Conservation (phyloP, 2,797 vertebrate species). For the Micrastur ruficollis region DNA sequence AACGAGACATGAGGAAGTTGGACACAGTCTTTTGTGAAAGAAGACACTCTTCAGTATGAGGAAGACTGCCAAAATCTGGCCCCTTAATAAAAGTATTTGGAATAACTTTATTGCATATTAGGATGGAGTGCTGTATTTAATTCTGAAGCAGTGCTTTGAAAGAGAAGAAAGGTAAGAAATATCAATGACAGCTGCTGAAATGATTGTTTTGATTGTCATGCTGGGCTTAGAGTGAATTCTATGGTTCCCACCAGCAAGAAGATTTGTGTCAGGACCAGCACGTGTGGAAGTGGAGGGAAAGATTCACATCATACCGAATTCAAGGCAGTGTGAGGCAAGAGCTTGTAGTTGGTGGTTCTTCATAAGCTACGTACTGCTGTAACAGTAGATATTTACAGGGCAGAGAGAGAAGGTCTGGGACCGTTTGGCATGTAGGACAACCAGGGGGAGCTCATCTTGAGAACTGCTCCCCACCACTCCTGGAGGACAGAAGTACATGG, state of each 20-base stretch:
- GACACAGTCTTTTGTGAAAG: neutral
- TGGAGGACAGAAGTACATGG: neutral
- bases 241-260: neutral
- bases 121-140: neutral
- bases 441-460: neutral
- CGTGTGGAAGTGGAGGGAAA: rapidly evolving
- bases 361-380: neutral
- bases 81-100: neutral
- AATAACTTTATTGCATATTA: neutral
- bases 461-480: neutral
- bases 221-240: neutral
- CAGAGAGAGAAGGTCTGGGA: neutral
- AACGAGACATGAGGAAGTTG: neutral
- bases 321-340: neutral
- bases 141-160: neutral
- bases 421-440: neutral
- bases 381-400: neutral
- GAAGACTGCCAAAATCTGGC: neutral
- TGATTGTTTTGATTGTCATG: neutral
- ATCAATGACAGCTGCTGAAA: neutral
- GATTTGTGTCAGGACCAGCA: neutral
- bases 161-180: neutral
- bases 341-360: neutral
- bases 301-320: neutral
- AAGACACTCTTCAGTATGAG: neutral